Evolutionary conservation across 1,140 invertebrate genomes (phyloP).

Genomic region (Halesus radiatus): DNA sequence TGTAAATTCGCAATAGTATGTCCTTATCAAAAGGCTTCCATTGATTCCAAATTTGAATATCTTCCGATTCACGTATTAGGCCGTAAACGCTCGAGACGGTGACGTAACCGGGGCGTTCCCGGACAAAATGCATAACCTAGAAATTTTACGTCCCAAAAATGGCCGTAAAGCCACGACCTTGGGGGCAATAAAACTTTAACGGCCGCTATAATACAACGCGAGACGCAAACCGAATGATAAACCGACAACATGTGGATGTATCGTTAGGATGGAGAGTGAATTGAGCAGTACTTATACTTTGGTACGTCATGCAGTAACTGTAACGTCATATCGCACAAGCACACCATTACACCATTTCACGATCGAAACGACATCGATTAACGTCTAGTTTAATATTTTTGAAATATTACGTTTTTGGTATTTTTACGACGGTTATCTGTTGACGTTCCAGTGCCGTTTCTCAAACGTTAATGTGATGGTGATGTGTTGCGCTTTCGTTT

Average conservation of each 20-base stretch:
- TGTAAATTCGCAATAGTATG: neutral
- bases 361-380: slow-evolving; percentile 9
- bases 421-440: slow-evolving; percentile 17
- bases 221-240: slow-evolving; percentile 54
- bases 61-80: slow-evolving; percentile 19
- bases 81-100: slow-evolving; percentile 22
- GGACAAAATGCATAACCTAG: slow-evolving; percentile 48
- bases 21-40: neutral
- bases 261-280: slow-evolving; percentile 10
- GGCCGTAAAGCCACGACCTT: slow-evolving; percentile 72
- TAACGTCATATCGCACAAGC: neutral
- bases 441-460: neutral
- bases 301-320: neutral
- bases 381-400: slow-evolving; percentile 13
- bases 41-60: slow-evolving; percentile 30
- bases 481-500: neutral
- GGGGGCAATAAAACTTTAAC: slow-evolving; percentile 72
- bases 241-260: slow-evolving; percentile 22
- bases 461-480: neutral
- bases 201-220: slow-evolving; percentile 60
- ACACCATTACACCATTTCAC: neutral
- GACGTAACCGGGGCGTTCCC: slow-evolving; percentile 16
- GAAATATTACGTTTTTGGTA: slow-evolving; percentile 13
- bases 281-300: neutral
- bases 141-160: slow-evolving; percentile 70